Conservation (phyloP, 2,797 vertebrate genomes). For the Phrynocephalus guinanensis region DNA sequence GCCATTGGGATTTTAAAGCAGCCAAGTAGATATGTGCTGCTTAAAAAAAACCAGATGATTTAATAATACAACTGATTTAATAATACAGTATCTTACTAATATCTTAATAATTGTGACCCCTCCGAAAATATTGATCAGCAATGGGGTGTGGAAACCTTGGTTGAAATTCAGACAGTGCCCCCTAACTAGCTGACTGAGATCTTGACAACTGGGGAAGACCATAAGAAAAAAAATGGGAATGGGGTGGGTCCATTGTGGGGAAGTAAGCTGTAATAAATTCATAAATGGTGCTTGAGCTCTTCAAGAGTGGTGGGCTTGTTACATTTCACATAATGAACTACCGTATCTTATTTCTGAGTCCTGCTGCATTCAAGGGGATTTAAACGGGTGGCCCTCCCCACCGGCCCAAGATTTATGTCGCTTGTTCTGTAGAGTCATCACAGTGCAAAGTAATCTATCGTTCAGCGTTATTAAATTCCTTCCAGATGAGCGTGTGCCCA, state of each 20-base stretch:
- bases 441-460: not conserved
- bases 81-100: not conserved
- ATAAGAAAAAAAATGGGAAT: not conserved
- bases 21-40: not conserved
- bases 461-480: not conserved
- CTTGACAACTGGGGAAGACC: not conserved
- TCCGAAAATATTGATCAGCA: not conserved
- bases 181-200: not conserved
- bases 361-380: not conserved
- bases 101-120: not conserved
- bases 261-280: too few relatives aligned
- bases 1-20: not conserved
- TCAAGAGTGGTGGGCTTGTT: not conserved
- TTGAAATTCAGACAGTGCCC: not conserved
- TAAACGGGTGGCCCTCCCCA: too few relatives aligned
- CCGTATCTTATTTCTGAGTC: not conserved
- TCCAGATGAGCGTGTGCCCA: not conserved
- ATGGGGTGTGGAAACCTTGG: not conserved
- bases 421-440: not conserved
- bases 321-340: not conserved
- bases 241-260: too few relatives aligned
- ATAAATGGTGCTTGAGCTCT: not conserved
- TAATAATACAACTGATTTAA: not conserved
- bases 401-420: too few relatives aligned
- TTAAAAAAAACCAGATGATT: too few relatives aligned